A percentile compares a stretch with the other conserved stretches of the same genome.
phyloP scores from a whole-genome alignment of 1,140 invertebrate species.

The Drosophila setifemur region DNA sequence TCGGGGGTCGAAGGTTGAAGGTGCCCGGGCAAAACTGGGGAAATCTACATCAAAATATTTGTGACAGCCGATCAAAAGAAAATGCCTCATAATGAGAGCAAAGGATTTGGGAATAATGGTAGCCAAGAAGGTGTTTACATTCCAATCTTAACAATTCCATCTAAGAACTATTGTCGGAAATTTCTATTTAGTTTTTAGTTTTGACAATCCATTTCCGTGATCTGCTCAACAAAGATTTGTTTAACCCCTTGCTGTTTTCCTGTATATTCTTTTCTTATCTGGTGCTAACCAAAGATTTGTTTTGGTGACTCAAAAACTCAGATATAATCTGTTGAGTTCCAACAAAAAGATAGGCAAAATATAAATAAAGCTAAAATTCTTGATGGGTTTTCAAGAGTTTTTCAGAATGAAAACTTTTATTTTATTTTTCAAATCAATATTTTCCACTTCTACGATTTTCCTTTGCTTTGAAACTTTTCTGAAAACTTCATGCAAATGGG shows the following conservation, averaged over 20 bases:
- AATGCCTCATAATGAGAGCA: neutral
- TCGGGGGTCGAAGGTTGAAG: neutral
- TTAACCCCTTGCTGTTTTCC: neutral
- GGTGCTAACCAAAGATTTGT: conserved; percentile 17
- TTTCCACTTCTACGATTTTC: too few species aligned
- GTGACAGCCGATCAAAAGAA: conserved; percentile 22
- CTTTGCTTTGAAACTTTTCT: neutral
- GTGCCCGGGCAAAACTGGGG: neutral
- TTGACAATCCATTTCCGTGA: neutral
- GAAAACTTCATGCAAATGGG: neutral
- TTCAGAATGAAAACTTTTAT: too few species aligned
- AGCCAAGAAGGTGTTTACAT: conserved; percentile 36
- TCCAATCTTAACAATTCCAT: conserved; percentile 13
- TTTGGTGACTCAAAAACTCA: conserved; percentile 37
- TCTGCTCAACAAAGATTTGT: neutral
- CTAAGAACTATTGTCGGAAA: neutral
- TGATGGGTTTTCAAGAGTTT: too few species aligned
- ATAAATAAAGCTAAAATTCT: neutral
- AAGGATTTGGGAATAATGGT: conserved; percentile 3
- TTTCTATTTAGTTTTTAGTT: conserved; percentile 11
- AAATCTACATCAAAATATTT: conserved; percentile 43
- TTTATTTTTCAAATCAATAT: neutral
- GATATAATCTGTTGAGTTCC: conserved; percentile 11
- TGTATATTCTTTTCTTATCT: conserved; percentile 6
- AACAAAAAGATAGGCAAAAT: conserved; percentile 17